Percentiles rank a stretch among this genome's conserved stretches.
Evolutionary conservation across 2,113 vertebrate species (phyloP).

Genomic region (Chamaea fasciata): DNA sequence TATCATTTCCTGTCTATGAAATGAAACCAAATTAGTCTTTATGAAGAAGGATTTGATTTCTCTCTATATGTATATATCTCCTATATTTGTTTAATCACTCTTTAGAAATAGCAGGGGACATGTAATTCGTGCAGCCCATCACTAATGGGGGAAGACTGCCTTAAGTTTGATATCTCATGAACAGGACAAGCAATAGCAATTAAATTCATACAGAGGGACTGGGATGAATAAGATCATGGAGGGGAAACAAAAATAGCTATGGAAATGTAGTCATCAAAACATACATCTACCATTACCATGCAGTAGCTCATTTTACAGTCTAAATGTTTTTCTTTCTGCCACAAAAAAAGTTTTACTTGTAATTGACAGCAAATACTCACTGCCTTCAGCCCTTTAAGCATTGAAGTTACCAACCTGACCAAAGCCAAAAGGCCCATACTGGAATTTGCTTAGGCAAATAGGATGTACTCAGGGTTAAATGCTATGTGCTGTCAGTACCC

Average conservation of each 20-base stretch:
- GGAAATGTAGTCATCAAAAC: background rate
- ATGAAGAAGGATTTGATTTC: background rate
- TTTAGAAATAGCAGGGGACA: background rate
- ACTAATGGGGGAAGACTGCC: background rate
- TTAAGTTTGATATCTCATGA: background rate
- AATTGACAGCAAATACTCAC: background rate
- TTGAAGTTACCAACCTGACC: background rate
- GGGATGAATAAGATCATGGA: background rate
- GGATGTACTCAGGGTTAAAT: background rate
- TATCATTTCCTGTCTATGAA: background rate
- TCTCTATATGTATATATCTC: background rate
- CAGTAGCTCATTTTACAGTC: background rate
- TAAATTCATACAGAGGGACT: background rate
- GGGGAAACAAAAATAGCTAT: background rate
- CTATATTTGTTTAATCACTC: background rate
- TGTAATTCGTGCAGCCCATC: background rate
- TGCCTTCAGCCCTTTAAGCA: background rate
- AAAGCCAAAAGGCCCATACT: background rate
- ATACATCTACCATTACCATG: background rate
- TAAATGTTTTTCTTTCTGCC: background rate
- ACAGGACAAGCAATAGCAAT: background rate
- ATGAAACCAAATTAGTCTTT: background rate
- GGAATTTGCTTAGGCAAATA: background rate
- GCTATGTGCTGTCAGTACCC: background rate
- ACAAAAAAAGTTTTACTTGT: background rate